Conservation (phyloP, 2,113 vertebrate genomes). For the Triplophysa tibetana region DNA sequence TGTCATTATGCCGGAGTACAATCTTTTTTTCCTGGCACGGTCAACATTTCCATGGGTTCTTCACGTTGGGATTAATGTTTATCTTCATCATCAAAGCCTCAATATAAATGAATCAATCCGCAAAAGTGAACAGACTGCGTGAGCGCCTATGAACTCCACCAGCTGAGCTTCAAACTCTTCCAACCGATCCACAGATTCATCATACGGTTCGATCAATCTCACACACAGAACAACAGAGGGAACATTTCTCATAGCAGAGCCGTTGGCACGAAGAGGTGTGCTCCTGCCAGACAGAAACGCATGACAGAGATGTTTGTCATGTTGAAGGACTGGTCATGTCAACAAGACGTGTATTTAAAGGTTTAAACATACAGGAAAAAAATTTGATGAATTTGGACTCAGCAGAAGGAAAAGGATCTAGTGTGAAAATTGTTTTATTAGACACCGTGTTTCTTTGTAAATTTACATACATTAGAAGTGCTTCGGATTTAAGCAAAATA, state of each 20-base stretch:
- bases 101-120: not conserved
- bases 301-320: conserved; percentile 10
- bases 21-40: conserved; percentile 11
- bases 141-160: conserved; percentile 23
- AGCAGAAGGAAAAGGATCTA: no score
- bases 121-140: conserved; percentile 20
- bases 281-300: conserved; percentile 7
- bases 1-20: not conserved
- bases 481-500: no score
- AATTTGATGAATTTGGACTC: not conserved
- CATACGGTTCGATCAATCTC: conserved; percentile 13
- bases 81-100: conserved; percentile 31
- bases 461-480: no score
- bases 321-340: conserved; percentile 17
- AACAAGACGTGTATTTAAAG: not conserved
- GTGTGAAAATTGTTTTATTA: no score
- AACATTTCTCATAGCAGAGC: conserved; percentile 22
- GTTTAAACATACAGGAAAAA: conserved; percentile 15
- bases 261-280: not conserved
- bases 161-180: conserved; percentile 42
- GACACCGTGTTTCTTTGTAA: no score
- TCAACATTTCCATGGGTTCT: conserved; percentile 29
- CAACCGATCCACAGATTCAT: conserved; percentile 32
- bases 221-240: conserved; percentile 21
- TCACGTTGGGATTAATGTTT: conserved; percentile 27